Percentiles rank a stretch among this genome's conserved stretches.
phyloP scores from a whole-genome alignment of 1,140 invertebrate species.

The Conus ventricosus region DNA sequence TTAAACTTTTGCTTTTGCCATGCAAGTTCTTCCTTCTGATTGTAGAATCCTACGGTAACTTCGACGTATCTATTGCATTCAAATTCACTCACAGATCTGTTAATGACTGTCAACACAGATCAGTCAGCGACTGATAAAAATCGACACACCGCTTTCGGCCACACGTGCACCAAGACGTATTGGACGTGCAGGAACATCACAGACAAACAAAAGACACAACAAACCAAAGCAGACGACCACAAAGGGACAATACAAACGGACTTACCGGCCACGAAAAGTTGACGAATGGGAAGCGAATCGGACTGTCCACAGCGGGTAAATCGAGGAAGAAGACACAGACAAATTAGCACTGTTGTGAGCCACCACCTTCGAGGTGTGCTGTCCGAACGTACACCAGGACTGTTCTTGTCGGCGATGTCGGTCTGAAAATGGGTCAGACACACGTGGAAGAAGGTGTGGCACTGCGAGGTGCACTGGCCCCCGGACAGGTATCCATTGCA shows the following conservation, averaged over 20 bases:
- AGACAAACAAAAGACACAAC: neutral
- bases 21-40: too few species aligned
- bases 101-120: too few species aligned
- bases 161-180: neutral
- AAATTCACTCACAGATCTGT: too few species aligned
- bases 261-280: conserved; percentile 82
- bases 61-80: too few species aligned
- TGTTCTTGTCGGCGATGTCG: conserved; percentile 86
- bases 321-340: conserved; percentile 47
- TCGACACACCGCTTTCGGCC: neutral
- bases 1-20: too few species aligned
- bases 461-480: conserved; percentile 82
- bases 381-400: conserved; percentile 91
- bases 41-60: too few species aligned
- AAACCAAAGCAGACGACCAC: neutral
- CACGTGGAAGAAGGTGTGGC: conserved; percentile 92
- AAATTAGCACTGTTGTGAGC: conserved; percentile 87
- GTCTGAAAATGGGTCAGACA: conserved; percentile 95
- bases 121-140: too few species aligned
- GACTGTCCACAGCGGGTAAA: conserved; percentile 54
- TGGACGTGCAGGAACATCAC: neutral
- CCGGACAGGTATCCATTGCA: conserved; percentile 82
- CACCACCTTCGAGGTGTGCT: conserved; percentile 89
- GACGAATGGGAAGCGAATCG: conserved; percentile 89
- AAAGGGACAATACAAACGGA: neutral